These are phyloP conservation scores for Drosophila virilis DNA, from an alignment of 1,140 invertebrate genomes.

Conservation along the genomic window DNA sequence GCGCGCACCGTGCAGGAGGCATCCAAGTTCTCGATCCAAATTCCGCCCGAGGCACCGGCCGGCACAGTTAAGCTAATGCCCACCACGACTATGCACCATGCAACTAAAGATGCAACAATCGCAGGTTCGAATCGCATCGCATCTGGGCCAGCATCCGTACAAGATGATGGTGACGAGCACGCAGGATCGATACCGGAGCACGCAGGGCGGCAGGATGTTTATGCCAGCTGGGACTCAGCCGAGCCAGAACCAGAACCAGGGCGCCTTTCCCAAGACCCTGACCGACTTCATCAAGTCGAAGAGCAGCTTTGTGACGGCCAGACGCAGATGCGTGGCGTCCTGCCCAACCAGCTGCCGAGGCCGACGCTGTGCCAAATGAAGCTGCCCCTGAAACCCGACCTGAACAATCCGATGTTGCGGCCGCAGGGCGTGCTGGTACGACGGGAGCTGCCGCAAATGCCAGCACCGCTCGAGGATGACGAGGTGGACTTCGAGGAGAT, in stretches of 20 bases:
- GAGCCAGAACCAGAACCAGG: too few relatives aligned
- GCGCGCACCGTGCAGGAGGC: not conserved
- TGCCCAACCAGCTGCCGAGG: not conserved
- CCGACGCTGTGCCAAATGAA: not conserved
- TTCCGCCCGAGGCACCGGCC: not conserved
- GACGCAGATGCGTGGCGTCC: not conserved
- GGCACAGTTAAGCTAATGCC: not conserved
- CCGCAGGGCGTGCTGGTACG: not conserved
- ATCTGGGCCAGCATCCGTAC: not conserved
- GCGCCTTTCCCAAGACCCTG: slow-evolving; percentile 8
- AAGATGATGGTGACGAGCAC: not conserved
- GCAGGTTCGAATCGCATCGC: not conserved
- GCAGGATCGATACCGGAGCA: not conserved
- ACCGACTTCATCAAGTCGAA: slow-evolving; percentile 8
- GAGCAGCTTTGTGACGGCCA: not conserved
- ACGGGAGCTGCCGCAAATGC: slow-evolving; percentile 1
- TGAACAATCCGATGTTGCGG: not conserved
- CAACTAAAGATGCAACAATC: slow-evolving; percentile 21
- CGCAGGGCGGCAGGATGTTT: not conserved
- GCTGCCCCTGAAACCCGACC: not conserved
- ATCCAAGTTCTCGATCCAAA: not conserved
- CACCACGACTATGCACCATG: not conserved
- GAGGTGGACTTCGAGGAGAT: slow-evolving; percentile 98
- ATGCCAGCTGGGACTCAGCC: not conserved
- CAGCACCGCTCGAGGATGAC: slow-evolving; percentile 86